Percentiles rank a stretch among this genome's conserved stretches.
Conservation (phyloP, 2,113 vertebrate species). For the Ceyx margarethae region DNA sequence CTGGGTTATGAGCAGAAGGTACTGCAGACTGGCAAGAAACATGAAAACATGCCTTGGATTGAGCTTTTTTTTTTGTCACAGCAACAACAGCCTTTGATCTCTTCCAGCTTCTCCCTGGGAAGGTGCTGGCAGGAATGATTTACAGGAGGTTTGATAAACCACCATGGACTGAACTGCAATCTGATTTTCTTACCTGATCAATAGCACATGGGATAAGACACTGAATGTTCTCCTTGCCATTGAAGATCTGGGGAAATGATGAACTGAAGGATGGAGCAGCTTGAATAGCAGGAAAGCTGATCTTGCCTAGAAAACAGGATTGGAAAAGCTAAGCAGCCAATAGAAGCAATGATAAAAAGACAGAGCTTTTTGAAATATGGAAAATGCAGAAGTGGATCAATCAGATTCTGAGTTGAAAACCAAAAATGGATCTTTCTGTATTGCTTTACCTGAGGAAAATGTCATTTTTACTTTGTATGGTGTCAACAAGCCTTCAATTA, state of each 20-base stretch:
- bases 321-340: background rate
- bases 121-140: background rate
- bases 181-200: constrained; percentile 83
- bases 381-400: background rate
- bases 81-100: background rate
- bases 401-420: background rate
- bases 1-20: background rate
- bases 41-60: background rate
- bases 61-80: background rate
- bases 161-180: background rate
- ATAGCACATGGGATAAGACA: constrained; percentile 98
- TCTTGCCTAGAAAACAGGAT: constrained; percentile 84
- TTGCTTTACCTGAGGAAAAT: background rate
- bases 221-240: constrained; percentile 83
- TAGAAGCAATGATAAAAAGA: background rate
- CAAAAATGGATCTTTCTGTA: background rate
- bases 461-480: background rate
- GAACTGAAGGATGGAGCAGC: constrained; percentile 95
- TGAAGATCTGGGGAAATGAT: constrained; percentile 95
- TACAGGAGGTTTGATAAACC: background rate
- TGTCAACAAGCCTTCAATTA: background rate
- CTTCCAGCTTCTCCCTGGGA: background rate
- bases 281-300: constrained; percentile 96
- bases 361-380: background rate
- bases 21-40: background rate